Conservation (phyloP, 2,888 invertebrate genomes). For the Amiota communis region DNA sequence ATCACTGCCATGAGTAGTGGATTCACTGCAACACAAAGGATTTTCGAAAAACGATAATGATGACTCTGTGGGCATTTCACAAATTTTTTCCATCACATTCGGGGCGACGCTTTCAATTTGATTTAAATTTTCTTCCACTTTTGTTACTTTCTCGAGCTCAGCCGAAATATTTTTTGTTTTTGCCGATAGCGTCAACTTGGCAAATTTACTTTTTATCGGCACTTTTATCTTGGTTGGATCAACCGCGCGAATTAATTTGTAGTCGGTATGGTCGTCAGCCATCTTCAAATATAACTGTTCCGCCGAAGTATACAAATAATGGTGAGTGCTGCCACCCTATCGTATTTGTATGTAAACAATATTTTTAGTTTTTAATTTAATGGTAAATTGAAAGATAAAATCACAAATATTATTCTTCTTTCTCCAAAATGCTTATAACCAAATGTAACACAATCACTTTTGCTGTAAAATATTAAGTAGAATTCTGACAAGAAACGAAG, state of each 20-base stretch:
- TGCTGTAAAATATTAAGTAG: no score
- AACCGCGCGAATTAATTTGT: conserved; percentile 64
- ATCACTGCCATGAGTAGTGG: conserved; percentile 20
- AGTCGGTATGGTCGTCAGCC: conserved; percentile 55
- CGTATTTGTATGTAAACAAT: no score
- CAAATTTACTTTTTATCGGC: conserved; percentile 67
- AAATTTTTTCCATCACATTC: conserved; percentile 53
- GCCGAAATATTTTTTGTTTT: conserved; percentile 52
- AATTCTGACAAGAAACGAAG: no score
- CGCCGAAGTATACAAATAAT: no score
- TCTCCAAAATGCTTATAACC: no score
- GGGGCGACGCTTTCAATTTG: conserved; percentile 50
- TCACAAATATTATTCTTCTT: no score
- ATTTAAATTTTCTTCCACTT: conserved; percentile 14
- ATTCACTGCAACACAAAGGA: conserved; percentile 49
- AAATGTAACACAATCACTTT: no score
- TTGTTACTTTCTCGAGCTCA: conserved; percentile 13
- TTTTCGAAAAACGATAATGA: conserved; percentile 37
- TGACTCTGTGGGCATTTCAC: conserved; percentile 3
- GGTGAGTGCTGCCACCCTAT: no score
- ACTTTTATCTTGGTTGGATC: conserved; percentile 68
- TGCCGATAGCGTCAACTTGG: conserved; percentile 71
- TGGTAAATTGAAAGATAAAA: no score
- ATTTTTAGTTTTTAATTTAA: no score
- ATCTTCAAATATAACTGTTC: conserved; percentile 55